Evolutionary conservation across 2,888 invertebrate genomes (phyloP).

Genomic region (Cheilosia impressa): DNA sequence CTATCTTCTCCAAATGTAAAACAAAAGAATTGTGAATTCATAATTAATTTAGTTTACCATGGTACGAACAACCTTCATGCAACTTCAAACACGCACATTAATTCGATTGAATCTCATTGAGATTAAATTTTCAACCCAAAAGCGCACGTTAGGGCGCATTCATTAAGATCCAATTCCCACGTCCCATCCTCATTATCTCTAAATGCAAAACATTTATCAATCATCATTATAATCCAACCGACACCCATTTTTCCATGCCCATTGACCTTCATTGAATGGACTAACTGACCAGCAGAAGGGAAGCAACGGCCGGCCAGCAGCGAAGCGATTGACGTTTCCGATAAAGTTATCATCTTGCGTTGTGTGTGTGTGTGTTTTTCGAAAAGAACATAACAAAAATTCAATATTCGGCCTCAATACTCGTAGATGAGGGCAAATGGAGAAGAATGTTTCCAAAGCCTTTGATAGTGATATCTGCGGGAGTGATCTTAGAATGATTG

Average conservation of each 20-base stretch:
- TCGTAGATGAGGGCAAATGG: conserved; percentile 8
- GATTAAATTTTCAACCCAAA: conserved; percentile 13
- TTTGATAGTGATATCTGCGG: conserved; percentile 1
- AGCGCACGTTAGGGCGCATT: conserved; percentile 20
- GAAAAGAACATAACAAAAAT: background rate
- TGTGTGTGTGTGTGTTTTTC: background rate
- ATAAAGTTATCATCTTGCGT: conserved; percentile 34
- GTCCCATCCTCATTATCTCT: conserved; percentile 3
- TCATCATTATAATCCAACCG: conserved; percentile 53
- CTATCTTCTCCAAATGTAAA: too few relatives aligned
- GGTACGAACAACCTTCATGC: conserved; percentile 50
- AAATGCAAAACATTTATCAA: conserved; percentile 35
- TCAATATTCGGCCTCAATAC: background rate
- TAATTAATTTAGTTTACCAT: conserved; percentile 19
- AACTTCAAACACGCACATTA: conserved; percentile 19
- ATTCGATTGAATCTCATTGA: conserved; percentile 10
- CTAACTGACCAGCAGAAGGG: conserved; percentile 23
- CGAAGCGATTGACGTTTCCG: conserved; percentile 36
- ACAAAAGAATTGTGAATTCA: background rate
- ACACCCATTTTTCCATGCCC: conserved; percentile 37
- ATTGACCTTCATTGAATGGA: conserved; percentile 46
- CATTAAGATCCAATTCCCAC: conserved; percentile 31
- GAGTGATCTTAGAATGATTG: background rate
- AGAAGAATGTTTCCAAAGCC: background rate
- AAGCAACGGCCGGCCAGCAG: conserved; percentile 9